phyloP scores from a whole-genome alignment of 92 coral and sea anemone species.

The Paramuricea clavata region DNA sequence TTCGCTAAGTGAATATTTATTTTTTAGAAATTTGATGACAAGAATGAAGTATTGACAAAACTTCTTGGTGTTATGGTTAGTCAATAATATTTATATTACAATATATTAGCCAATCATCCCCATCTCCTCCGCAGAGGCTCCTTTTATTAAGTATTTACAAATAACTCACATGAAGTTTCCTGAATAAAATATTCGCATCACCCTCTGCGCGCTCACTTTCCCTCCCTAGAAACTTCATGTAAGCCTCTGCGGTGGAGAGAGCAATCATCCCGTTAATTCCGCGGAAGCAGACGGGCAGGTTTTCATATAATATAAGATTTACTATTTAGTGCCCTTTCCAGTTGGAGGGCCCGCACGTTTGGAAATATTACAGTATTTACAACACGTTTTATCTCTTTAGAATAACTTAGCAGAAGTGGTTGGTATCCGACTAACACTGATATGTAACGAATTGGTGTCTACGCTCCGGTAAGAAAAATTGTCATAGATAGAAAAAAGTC shows the following conservation, averaged over 20 bases:
- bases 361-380: no score
- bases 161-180: no score
- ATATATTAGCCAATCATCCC: neutral
- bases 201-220: no score
- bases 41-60: constrained; percentile 17
- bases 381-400: neutral
- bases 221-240: no score
- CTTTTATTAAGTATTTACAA: no score
- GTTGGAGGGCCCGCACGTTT: no score
- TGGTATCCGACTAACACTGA: neutral
- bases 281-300: no score
- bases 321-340: no score
- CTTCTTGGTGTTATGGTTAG: constrained; percentile 28
- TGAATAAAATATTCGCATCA: no score
- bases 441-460: neutral
- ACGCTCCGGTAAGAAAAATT: constrained; percentile 9
- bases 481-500: neutral
- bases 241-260: no score
- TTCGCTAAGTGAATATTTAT: neutral
- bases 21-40: constrained; percentile 23
- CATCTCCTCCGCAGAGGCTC: neutral
- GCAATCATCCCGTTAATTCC: no score
- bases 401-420: constrained; percentile 29
- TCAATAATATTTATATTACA: neutral
- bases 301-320: no score